Evolutionary conservation across 1,140 invertebrate species (phyloP), one percentile per base, ranked within the genome.

Genomic region (Panagrolaimus sp.): DNA sequence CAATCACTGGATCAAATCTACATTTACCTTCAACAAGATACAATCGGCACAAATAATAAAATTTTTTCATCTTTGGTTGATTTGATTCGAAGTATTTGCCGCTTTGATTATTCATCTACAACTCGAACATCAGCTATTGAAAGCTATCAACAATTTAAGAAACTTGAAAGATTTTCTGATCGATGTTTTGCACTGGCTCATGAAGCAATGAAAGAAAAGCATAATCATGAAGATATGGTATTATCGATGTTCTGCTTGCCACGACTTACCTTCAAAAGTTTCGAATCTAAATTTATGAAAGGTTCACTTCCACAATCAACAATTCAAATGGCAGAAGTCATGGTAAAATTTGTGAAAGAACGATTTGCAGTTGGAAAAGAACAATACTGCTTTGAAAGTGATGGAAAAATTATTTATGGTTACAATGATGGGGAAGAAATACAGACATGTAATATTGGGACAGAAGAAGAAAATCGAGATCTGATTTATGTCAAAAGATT

Each of bases 301-400:
- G 51, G 51, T 0, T 25, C 14, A 1, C 16, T 57, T n/a, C 20
- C 20, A 20, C 20, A 57, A 23, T 3, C 14, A 20, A 57, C 51
- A 8, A 57, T 9, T 57, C 20, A 57, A 25, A 27, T 27, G 1
- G 51, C 51, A 0, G 20, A 57, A 27, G 51, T 57, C 11, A 57
- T 57, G 51, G 20, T 16, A 27, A 57, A 57, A 27, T 57, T 57
- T 25, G 51, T 57, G 9, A 57, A 57, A 16, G 51, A 57, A 27
- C n/a, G 27, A 27, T 57, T 57, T 16, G 51, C 13, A 14, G n/a
- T 9, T 20, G 51, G 20, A 8, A 16, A 57, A 5, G 51, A 57
- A 13, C 51, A 14, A 5, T 38, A 38, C 7, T 38, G 31, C 31
- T 38, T 38, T 38, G 31, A 38, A 38, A 38, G 2, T 4, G 7